These are phyloP conservation scores for Gastrophryne carolinensis DNA, from an alignment of 2,797 vertebrate genomes.

Conservation along the genomic window DNA sequence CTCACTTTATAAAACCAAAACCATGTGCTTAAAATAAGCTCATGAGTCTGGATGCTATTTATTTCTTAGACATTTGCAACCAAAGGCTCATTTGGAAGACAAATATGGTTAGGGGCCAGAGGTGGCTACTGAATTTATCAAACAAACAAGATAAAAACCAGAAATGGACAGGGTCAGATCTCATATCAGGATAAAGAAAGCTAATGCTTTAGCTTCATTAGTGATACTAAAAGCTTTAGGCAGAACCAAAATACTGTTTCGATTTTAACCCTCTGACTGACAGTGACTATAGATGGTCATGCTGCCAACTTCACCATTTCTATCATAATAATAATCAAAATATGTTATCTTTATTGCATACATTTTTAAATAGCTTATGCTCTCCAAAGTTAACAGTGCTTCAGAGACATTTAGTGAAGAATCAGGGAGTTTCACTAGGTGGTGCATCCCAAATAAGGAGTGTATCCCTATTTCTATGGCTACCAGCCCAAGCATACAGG, in stretches of 20 bases:
- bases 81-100: constrained; percentile 38
- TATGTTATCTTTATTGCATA: too few relatives aligned
- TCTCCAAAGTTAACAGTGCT: too few relatives aligned
- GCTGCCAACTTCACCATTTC: too few relatives aligned
- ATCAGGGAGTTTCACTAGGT: too few relatives aligned
- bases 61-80: constrained; percentile 10
- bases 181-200: not conserved
- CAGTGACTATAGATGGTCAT: too few relatives aligned
- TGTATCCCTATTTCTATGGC: too few relatives aligned
- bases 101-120: constrained; percentile 35
- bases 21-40: constrained; percentile 1
- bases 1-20: constrained; percentile 1
- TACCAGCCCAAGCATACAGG: too few relatives aligned
- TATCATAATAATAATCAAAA: too few relatives aligned
- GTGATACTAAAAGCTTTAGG: constrained; percentile 17
- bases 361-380: too few relatives aligned
- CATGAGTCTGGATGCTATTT: constrained; percentile 22
- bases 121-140: constrained; percentile 43
- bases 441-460: too few relatives aligned
- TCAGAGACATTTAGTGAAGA: too few relatives aligned
- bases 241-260: not conserved
- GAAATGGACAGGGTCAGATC: constrained; percentile 32
- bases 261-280: not conserved
- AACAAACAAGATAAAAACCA: constrained; percentile 47
- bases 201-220: not conserved